phyloP scores from a whole-genome alignment of 2,888 invertebrate genomes.

The Drosophila recens region DNA sequence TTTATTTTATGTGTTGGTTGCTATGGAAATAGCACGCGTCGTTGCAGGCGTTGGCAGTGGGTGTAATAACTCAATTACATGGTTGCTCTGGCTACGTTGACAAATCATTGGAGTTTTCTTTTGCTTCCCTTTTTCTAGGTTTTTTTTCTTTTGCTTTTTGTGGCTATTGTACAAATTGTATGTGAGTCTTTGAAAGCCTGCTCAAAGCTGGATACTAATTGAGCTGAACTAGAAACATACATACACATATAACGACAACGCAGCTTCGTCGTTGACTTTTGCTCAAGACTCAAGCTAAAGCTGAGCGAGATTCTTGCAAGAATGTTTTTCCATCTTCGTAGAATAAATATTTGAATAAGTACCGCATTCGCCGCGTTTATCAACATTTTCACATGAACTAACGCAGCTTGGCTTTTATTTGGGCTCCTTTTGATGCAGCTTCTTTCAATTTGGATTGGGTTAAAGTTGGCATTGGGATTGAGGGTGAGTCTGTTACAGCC shows the following conservation, averaged over 20 bases:
- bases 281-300: not conserved
- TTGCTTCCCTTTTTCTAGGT: slow-evolving; percentile 7
- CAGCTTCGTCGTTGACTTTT: slow-evolving; percentile 17
- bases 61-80: slow-evolving; percentile 74
- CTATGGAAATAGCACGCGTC: slow-evolving; percentile 16
- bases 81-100: slow-evolving; percentile 62
- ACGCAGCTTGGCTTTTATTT: slow-evolving; percentile 37
- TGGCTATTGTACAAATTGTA: slow-evolving; percentile 37
- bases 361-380: slow-evolving; percentile 57
- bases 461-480: not conserved
- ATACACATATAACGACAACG: slow-evolving; percentile 11
- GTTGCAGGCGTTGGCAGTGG: slow-evolving; percentile 34
- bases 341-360: slow-evolving; percentile 51
- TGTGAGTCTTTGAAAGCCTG: slow-evolving; percentile 17
- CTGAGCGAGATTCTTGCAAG: slow-evolving; percentile 2
- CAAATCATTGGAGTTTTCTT: slow-evolving; percentile 43
- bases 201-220: slow-evolving; percentile 49
- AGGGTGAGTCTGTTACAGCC: slow-evolving; percentile 1
- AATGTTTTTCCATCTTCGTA: slow-evolving; percentile 44
- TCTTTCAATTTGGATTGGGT: slow-evolving; percentile 17
- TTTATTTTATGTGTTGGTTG: slow-evolving; percentile 27
- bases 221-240: slow-evolving; percentile 36
- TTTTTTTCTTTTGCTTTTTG: slow-evolving; percentile 6
- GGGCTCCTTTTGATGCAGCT: slow-evolving; percentile 18
- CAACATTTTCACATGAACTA: slow-evolving; percentile 61